Evolutionary conservation across 2,797 vertebrate genomes (phyloP).

Genomic region (Setipinna tenuifilis): DNA sequence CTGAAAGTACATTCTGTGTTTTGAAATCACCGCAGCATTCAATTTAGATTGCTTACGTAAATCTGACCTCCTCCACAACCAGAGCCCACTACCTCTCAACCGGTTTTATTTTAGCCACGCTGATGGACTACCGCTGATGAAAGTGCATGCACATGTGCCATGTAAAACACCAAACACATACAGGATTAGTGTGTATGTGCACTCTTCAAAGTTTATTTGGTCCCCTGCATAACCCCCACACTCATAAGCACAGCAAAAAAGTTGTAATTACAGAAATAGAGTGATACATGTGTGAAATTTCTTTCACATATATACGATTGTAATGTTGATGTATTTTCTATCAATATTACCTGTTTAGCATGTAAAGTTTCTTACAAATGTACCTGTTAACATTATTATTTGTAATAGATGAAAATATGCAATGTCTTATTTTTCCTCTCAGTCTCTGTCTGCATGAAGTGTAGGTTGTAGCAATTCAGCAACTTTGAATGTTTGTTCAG

Average conservation of each 20-base stretch:
- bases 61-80: slow-evolving; percentile 28
- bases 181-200: not conserved
- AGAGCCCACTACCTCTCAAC: slow-evolving; percentile 14
- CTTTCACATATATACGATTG: not conserved
- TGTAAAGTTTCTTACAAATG: not conserved
- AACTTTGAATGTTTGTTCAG: slow-evolving; percentile 20
- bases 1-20: slow-evolving; percentile 29
- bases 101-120: slow-evolving; percentile 26
- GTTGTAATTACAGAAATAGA: not conserved
- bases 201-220: not conserved
- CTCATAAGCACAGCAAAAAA: not conserved
- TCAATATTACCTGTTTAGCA: not conserved
- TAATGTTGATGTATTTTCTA: not conserved
- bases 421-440: not conserved
- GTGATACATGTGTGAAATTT: not conserved
- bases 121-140: slow-evolving; percentile 29
- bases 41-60: slow-evolving; percentile 42
- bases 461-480: slow-evolving; percentile 4
- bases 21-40: slow-evolving; percentile 46
- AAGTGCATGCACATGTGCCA: slow-evolving; percentile 8
- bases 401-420: not conserved
- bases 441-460: not conserved
- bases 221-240: not conserved
- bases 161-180: slow-evolving; percentile 8
- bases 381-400: not conserved